Evolutionary conservation across 2,888 invertebrate species (phyloP).

Genomic region (Papilio gigon): DNA sequence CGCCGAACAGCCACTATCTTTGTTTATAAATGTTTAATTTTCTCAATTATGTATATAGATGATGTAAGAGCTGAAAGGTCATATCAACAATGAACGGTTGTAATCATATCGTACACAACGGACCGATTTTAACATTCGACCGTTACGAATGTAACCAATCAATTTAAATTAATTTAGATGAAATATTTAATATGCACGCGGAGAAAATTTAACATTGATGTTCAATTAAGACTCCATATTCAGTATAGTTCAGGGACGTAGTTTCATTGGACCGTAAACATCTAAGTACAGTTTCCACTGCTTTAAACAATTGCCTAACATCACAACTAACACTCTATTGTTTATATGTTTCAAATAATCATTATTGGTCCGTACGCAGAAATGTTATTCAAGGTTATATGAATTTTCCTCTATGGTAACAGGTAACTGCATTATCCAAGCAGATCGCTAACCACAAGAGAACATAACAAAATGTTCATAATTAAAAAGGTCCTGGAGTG

Average conservation of each 20-base stretch:
- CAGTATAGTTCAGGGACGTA: too few relatives aligned
- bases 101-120: not conserved
- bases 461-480: too few relatives aligned
- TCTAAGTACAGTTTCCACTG: not conserved
- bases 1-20: not conserved
- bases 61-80: constrained; percentile 6
- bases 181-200: not conserved
- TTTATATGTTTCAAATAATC: not conserved
- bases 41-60: constrained; percentile 4
- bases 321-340: not conserved
- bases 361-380: not conserved
- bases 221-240: not conserved
- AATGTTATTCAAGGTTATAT: not conserved
- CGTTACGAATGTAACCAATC: not conserved
- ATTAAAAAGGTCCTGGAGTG: not conserved
- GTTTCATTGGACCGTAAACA: not conserved
- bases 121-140: not conserved
- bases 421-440: not conserved
- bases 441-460: too few relatives aligned
- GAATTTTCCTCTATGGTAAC: not conserved
- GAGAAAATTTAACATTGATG: not conserved
- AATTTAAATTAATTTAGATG: not conserved
- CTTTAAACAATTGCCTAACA: not conserved
- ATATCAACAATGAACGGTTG: constrained; percentile 9
- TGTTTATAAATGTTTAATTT: not conserved